Evolutionary conservation across 2,797 vertebrate species (phyloP).

Genomic region (Eptatretus atami): DNA sequence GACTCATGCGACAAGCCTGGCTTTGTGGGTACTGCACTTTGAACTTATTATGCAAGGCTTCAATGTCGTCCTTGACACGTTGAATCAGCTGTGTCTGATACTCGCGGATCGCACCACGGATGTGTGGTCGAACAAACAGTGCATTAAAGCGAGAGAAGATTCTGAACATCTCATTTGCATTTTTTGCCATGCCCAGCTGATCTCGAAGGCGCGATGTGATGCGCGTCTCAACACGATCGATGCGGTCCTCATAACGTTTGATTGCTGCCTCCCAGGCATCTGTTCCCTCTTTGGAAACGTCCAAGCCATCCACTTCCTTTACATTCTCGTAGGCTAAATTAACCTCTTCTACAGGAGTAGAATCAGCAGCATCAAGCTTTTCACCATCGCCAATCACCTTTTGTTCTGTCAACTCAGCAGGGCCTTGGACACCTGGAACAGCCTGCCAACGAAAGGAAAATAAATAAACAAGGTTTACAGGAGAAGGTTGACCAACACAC

Average conservation of each 20-base stretch:
- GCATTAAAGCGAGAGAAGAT: conserved; percentile 97
- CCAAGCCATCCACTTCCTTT: conserved; percentile 83
- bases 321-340: conserved; percentile 96
- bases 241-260: conserved; percentile 84
- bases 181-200: conserved; percentile 86
- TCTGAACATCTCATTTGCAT: conserved; percentile 95
- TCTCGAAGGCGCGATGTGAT: conserved; percentile 85
- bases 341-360: conserved; percentile 89
- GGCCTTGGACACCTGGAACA: conserved; percentile 62
- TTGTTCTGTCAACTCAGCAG: conserved; percentile 56
- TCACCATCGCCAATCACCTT: conserved; percentile 81
- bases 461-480: background rate
- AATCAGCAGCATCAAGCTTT: conserved; percentile 76
- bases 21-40: conserved; percentile 98
- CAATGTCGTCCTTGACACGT: conserved; percentile 87
- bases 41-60: conserved; percentile 94
- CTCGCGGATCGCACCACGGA: conserved; percentile 75
- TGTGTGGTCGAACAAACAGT: conserved; percentile 80
- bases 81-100: conserved; percentile 95
- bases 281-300: conserved; percentile 87
- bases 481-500: background rate
- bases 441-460: conserved; percentile 25
- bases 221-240: conserved; percentile 82
- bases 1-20: conserved; percentile 95
- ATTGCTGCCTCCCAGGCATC: conserved; percentile 96